These are phyloP conservation scores for Rhinopithecus roxellana DNA, from an alignment of 2,113 vertebrate genomes.

Conservation along the genomic window DNA sequence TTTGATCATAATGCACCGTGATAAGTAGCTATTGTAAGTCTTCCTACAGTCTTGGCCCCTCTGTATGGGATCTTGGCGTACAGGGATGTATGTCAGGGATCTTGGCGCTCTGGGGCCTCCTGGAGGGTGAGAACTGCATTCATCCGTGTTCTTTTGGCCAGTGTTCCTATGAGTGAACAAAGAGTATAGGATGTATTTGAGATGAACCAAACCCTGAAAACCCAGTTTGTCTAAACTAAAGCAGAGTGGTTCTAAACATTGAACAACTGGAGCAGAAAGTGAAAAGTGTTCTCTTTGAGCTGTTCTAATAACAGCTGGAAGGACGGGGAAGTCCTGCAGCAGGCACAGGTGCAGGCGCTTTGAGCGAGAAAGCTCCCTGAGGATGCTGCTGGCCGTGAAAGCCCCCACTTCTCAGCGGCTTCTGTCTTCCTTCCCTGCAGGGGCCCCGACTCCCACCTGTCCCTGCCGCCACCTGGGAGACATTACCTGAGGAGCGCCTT, in stretches of 20 bases:
- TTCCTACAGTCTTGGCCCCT: neutral
- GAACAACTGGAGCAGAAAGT: neutral
- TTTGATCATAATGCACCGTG: neutral
- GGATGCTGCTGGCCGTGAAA: neutral
- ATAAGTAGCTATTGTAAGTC: neutral
- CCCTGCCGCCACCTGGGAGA: conserved; percentile 65
- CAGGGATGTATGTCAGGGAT: neutral
- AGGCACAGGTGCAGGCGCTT: neutral
- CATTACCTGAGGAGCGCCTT: conserved; percentile 82
- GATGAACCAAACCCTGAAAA: neutral
- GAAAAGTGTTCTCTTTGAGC: neutral
- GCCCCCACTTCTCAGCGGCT: neutral
- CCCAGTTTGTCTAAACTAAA: neutral
- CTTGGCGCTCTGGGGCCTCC: neutral
- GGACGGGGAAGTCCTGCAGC: too few species aligned
- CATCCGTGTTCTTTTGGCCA: neutral
- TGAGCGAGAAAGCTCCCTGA: neutral
- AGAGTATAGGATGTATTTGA: neutral
- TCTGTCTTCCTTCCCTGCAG: conserved; percentile 59
- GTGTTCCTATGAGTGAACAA: neutral
- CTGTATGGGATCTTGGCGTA: neutral
- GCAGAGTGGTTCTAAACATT: neutral
- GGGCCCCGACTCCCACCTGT: neutral
- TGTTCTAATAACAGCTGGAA: neutral
- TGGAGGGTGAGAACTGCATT: neutral